phyloP scores from a whole-genome alignment of 2,797 vertebrate species.

The Hoplostethus atlanticus region DNA sequence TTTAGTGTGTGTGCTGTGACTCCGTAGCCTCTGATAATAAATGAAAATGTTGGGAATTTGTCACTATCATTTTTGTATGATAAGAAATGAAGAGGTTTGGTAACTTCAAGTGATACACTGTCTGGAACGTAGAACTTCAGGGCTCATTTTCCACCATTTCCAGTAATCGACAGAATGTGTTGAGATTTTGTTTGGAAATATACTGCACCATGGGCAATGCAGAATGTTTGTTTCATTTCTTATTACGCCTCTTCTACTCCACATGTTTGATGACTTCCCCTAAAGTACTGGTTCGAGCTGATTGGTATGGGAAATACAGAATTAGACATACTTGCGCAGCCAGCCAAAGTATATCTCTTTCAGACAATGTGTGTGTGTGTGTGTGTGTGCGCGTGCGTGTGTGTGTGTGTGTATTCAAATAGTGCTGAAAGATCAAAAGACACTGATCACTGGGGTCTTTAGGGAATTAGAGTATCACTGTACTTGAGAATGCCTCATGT shows the following conservation, averaged over 20 bases:
- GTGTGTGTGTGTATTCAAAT: slow-evolving; percentile 53
- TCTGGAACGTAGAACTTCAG: neutral
- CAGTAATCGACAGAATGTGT: neutral
- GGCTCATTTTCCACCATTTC: slow-evolving; percentile 28
- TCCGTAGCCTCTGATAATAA: slow-evolving; percentile 52
- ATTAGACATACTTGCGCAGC: slow-evolving; percentile 41
- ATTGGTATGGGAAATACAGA: slow-evolving; percentile 48
- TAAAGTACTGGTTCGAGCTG: slow-evolving; percentile 3
- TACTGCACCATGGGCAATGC: slow-evolving; percentile 23
- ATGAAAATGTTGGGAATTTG: slow-evolving; percentile 14
- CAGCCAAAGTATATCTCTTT: slow-evolving; percentile 66
- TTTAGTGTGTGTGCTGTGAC: slow-evolving; percentile 54
- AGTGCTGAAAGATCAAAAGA: slow-evolving; percentile 67
- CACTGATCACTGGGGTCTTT: slow-evolving; percentile 57
- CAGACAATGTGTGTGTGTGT: slow-evolving; percentile 72
- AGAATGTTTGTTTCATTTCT: slow-evolving; percentile 31
- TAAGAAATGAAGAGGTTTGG: slow-evolving; percentile 39
- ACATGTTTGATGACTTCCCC: slow-evolving; percentile 3
- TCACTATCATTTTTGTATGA: slow-evolving; percentile 34
- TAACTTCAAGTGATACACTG: slow-evolving; percentile 24
- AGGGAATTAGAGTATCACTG: slow-evolving; percentile 55
- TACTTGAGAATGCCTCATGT: slow-evolving; percentile 48
- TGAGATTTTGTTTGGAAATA: neutral
- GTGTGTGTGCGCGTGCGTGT: slow-evolving; percentile 29
- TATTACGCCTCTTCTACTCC: neutral